Base-by-base conservation (phyloP, 1,140 invertebrate genomes). In the Heliconius melpomene region DNA sequence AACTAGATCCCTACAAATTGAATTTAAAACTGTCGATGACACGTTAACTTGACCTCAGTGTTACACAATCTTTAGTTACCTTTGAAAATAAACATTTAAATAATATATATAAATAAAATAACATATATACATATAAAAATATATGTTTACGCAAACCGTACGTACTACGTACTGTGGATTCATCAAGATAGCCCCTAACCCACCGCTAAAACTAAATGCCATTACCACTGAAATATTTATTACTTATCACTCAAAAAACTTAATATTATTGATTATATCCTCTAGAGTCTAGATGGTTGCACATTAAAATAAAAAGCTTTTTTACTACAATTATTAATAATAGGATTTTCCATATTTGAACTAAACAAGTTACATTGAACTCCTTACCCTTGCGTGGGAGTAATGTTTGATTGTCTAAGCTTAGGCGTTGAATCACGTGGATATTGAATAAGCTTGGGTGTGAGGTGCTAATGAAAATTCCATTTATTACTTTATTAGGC, bases 351-450 rank as follows among this genome's bases (percentile, higher is more conserved):
- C 23, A n/a, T 66, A 66, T 66, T 26, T 29, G 60, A 66, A 66
- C 13, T 66, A 29, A 66, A 66, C 60, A 29, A 6, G 57, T 79
- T 75, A 79, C 73, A 79, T 54, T 79, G 78, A 83, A 77, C 79
- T 80, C 79, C 70, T 79, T 57, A 71, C 70, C 57, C 72, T 52
- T 73, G 77, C 79, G 83, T 84, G 81, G 81, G 84, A 79, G 78
- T 76, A 72, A 71, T 26, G 75, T 79, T 79, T 52, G 79, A 84
- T 82, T 84, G 83, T 84, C 73, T 82, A 81, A 72, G 75, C 77
- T 79, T 78, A 36, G 52, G 71, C 32, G 66, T 70, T 84, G 77
- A 83, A 84, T 82, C 79, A 77, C 70, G 71, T 79, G 74, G 72
- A 60, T 82, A 77, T 80, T 80, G 79, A 84, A 82, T 74, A 79